Conservation (phyloP, 2,888 invertebrate species). For the Chaetoderma sp. region DNA sequence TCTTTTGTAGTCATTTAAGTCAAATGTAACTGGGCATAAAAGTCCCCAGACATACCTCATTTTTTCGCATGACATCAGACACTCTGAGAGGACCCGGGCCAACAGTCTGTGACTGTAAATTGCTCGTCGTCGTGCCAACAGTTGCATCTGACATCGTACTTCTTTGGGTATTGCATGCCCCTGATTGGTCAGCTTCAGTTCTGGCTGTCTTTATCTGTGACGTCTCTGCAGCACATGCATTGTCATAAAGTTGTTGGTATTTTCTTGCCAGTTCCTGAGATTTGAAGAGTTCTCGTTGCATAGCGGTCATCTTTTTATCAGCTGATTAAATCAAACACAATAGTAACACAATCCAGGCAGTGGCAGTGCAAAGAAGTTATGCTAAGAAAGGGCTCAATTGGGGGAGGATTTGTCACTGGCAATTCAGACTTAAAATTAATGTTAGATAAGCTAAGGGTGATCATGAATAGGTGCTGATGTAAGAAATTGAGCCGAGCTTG, state of each 20-base stretch:
- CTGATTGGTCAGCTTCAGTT: slow-evolving; percentile 27
- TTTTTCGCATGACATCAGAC: slow-evolving; percentile 56
- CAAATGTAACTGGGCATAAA: too few relatives aligned
- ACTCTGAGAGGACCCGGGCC: slow-evolving; percentile 43
- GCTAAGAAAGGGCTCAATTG: too few relatives aligned
- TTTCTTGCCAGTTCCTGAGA: slow-evolving; percentile 50
- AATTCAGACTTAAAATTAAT: too few relatives aligned
- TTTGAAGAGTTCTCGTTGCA: slow-evolving; percentile 48
- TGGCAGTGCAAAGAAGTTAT: too few relatives aligned
- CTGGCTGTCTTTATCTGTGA: slow-evolving; percentile 34
- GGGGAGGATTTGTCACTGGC: too few relatives aligned
- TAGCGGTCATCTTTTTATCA: slow-evolving; percentile 42
- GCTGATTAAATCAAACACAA: slow-evolving; percentile 44
- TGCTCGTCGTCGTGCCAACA: slow-evolving; percentile 1
- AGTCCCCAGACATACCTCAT: too few relatives aligned
- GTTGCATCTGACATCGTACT: slow-evolving; percentile 22
- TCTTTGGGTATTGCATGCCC: slow-evolving; percentile 15
- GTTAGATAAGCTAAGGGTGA: too few relatives aligned
- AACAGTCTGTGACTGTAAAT: slow-evolving; percentile 35
- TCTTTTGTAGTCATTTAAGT: too few relatives aligned
- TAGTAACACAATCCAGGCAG: not conserved
- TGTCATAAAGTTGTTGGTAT: slow-evolving; percentile 50
- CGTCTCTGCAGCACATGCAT: not conserved
- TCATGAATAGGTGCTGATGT: too few relatives aligned
- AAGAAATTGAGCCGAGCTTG: too few relatives aligned